Evolutionary conservation across 2,113 vertebrate genomes (phyloP).

Genomic region (Heptranchias perlo): DNA sequence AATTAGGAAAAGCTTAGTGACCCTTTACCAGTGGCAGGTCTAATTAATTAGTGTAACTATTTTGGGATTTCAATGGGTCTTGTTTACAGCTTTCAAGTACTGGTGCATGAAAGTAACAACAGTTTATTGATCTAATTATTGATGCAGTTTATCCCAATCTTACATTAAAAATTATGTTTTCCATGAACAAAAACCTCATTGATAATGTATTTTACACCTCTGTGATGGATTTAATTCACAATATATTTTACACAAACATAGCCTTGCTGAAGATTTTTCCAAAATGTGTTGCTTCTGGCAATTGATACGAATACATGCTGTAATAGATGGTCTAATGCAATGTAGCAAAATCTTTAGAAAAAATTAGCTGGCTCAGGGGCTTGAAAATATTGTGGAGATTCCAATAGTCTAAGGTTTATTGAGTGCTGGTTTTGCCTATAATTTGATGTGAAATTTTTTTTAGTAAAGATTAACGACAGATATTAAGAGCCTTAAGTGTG

Average conservation of each 20-base stretch:
- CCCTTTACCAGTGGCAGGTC: neutral
- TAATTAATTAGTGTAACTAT: constrained; percentile 19
- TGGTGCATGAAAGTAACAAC: neutral
- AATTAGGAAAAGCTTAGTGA: neutral
- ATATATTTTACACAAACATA: neutral
- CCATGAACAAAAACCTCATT: neutral
- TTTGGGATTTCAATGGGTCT: neutral
- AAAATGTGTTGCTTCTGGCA: neutral
- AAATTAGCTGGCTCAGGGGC: neutral
- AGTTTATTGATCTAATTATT: constrained; percentile 31
- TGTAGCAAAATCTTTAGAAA: neutral
- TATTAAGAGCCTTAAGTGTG: too few relatives aligned
- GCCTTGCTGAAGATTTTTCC: neutral
- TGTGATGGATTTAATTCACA: neutral
- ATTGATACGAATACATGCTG: neutral
- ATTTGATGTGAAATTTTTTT: neutral
- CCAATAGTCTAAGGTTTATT: neutral
- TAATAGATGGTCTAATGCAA: neutral
- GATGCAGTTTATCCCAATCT: neutral
- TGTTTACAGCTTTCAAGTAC: neutral
- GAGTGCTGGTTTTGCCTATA: neutral
- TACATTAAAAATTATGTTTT: neutral
- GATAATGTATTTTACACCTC: neutral
- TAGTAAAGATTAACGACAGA: neutral
- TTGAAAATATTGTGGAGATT: neutral